phyloP scores from a whole-genome alignment of 2,797 vertebrate species.

The Galago senegalensis region DNA sequence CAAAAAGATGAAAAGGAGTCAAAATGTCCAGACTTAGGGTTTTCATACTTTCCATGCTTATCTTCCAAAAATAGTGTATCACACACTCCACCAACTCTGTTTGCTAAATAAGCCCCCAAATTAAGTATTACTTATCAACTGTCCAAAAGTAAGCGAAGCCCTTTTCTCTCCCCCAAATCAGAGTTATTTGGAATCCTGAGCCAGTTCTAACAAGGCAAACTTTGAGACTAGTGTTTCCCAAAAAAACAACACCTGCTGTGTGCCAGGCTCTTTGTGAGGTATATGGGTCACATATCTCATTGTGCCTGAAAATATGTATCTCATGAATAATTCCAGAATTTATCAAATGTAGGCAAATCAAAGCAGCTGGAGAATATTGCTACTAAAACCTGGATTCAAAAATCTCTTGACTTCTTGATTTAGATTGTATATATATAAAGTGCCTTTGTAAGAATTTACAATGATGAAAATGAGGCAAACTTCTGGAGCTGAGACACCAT shows the following conservation, averaged over 20 bases:
- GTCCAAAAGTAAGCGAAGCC: background rate
- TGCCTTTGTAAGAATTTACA: slow-evolving; percentile 55
- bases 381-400: slow-evolving; percentile 50
- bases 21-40: background rate
- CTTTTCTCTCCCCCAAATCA: slow-evolving; percentile 35
- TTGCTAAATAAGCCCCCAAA: background rate
- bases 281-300: background rate
- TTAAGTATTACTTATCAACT: background rate
- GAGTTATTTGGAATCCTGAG: background rate
- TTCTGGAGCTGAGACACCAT: slow-evolving; percentile 46
- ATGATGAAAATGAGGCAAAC: slow-evolving; percentile 54
- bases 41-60: background rate
- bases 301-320: background rate
- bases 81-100: slow-evolving; percentile 9
- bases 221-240: background rate
- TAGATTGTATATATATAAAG: slow-evolving; percentile 53
- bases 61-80: background rate
- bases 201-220: background rate
- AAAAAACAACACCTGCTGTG: background rate
- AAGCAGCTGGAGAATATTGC: slow-evolving; percentile 26
- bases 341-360: slow-evolving; percentile 32
- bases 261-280: background rate
- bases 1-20: background rate
- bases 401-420: slow-evolving; percentile 56
- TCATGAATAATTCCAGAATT: slow-evolving; percentile 38